Base-by-base conservation (phyloP, 2,113 vertebrate species). In the Carassius auratus region DNA sequence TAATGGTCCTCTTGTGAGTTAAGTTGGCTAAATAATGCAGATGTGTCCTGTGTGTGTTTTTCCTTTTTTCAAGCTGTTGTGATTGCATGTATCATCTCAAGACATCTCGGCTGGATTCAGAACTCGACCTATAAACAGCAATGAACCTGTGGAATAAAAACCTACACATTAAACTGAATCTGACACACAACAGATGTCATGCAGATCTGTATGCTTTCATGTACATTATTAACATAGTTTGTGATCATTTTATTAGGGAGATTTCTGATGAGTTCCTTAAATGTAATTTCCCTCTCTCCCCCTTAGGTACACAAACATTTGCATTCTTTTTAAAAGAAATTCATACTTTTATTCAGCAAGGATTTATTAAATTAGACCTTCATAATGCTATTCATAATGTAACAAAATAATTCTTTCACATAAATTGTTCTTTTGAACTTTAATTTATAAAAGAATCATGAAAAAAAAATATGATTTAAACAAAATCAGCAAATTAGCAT, bases 51-150 rank as follows among this genome's bases (percentile, higher is more conserved):
- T 52, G 5, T 79, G 38, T 73, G 86, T 83, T n/a, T 55, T 10
- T 62, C 2, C 19, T 30, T 75, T 38, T 30, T 75, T 38, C 55
- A 38, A n/a, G 68, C 1, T n/a, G 36, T 59, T 19, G 19, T 50
- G 23, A 74, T 50, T 50, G 23, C 50, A 33, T 17, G 45, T 30
- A 26, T 57, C 45, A 59, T 52, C 9, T 89, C 86, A 89, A 4
- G 23, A 17, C 36, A 57, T 73, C 89, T 94, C 88, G 7, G 93
- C 92, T 71, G 96, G 97, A 90, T 96, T 96, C 93, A 93, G 92
- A 88, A 98, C 93, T 94, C 95, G 94, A 69, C 97, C 96, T 91
- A 96, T 96, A 80, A 97, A 97, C 85, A 97, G 92, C 89, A 98
- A 90, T 76, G 95, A 95, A 52, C 96, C 97, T 98, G 94, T 68